Percentiles rank a stretch among this genome's conserved stretches.
Conservation (phyloP, 2,797 vertebrate genomes). For the Lagorchestes hirsutus region DNA sequence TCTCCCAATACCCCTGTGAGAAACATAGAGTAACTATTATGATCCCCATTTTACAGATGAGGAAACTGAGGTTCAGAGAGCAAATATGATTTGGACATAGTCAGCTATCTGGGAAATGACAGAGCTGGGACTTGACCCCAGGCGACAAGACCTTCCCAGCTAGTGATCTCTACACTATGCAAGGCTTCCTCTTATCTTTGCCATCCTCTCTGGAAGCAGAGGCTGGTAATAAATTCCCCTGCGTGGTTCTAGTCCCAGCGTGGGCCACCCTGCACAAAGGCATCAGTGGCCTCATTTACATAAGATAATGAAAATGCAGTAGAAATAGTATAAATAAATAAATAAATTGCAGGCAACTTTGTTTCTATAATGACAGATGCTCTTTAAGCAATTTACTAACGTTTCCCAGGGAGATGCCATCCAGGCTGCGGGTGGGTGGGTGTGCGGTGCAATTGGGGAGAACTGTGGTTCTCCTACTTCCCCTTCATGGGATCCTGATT, state of each 20-base stretch:
- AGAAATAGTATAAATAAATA: constrained; percentile 80
- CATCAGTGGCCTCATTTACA: constrained; percentile 84
- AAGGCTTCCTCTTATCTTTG: constrained; percentile 49
- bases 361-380: constrained; percentile 88
- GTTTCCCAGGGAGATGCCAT: constrained; percentile 68
- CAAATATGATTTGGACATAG: background rate
- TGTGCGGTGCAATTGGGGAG: background rate
- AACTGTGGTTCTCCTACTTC: background rate
- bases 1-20: background rate
- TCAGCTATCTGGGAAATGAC: background rate
- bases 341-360: constrained; percentile 84
- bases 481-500: background rate
- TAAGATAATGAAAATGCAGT: constrained; percentile 87
- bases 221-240: constrained; percentile 83
- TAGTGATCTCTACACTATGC: background rate
- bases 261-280: constrained; percentile 82
- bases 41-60: background rate
- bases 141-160: background rate
- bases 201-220: constrained; percentile 59
- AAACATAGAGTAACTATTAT: background rate
- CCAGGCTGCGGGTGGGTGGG: background rate
- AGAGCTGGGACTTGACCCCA: background rate
- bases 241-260: constrained; percentile 78
- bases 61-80: background rate
- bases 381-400: constrained; percentile 81